Base-by-base conservation (phyloP, 2,888 invertebrate genomes). In the Amphipyra berbera region DNA sequence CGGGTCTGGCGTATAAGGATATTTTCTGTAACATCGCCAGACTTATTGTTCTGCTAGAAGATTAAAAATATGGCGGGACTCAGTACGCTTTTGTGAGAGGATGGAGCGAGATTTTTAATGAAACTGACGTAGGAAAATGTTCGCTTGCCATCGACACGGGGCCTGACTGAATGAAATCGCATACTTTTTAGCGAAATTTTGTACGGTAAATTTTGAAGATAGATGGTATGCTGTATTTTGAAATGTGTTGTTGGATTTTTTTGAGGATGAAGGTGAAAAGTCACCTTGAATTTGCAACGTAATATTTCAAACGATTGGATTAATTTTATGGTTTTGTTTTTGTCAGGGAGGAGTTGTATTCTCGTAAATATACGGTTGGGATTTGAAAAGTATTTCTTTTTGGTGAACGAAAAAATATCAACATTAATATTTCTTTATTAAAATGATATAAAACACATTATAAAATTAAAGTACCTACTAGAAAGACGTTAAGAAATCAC, bases 21-120 rank as follows among this genome's bases (percentile, higher is more conserved):
- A 47, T 54, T 59, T 76, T 59, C 60, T 56, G 47, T 45, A 14
- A 13, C 15, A 55, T 42, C 57, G 49, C 57, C 14, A 64, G 54
- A 60, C 59, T 45, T 67, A 68, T 88, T 88, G 86, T 88, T 83
- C 83, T 76, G 80, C 68, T 77, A 76, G 82, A 81, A 86, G 87
- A 88, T 88, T 88, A 88, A 89, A 88, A 88, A 88, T 87, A 86
- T 88, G 82, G 82, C 80, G 74, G 61, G 70, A 82, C 74, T 77
- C 73, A 75, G 80, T 77, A 74, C 70, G 80, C 84, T 84, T 87
- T 86, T 87, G 84, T 85, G 76, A 69, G 52, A 75, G 80, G 79
- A 79, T 79, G 77, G 70, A 80, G 82, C 73, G 78, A 67, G 78
- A 60, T 66, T 84, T 86, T 86, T 85, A 88, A 88, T 88, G 85